Base-by-base conservation (phyloP, 2,113 vertebrate genomes). In the Takifugu flavidus region DNA sequence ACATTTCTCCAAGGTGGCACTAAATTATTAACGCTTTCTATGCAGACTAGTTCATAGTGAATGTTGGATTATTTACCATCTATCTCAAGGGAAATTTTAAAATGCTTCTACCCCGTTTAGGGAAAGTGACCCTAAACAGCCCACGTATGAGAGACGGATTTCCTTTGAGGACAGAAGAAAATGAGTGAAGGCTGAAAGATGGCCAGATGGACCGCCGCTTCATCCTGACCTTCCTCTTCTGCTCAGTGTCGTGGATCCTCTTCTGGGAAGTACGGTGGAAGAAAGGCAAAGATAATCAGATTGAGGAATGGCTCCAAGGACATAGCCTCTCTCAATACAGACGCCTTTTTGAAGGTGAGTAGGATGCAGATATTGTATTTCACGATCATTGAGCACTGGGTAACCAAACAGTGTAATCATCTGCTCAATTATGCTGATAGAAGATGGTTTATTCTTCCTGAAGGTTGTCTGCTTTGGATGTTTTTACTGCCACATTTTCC, bases 311-410 rank as follows among this genome's bases (percentile, higher is more conserved):
- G 89, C 79, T 92, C 50, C 85, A 89, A 70, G 47, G 60, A 64
- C 89, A 88, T 74, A 78, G 75, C 53, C 88, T 95, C 84, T 91
- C 87, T 79, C 89, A 94, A 67, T 92, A 95, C 93, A 92, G 89
- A 59, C 86, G 89, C 80, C 89, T 93, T 56, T 92, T 89, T 93
- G 91, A 98, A 94, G 96, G 96, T 98, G 31, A 86, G 88, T 83
- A 50, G 44, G 3, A 53, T 59, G 44, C 4, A 13, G 5, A 56
- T 53, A 31, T 28, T 62, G 43, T n/a, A 14, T 58, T 13, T 66
- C 5, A 28, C 5, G 27, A 64, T 25, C 11, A 27, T 44, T 8
- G 25, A 2, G 45, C 12, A 15, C 34, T 45, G 44, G 13, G 44
- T 45, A 15, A 45, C 4, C 34, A 39, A 39, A 4, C 29, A 39